Conservation (phyloP, 1,140 invertebrate genomes). For the Drosophila micromelanica region DNA sequence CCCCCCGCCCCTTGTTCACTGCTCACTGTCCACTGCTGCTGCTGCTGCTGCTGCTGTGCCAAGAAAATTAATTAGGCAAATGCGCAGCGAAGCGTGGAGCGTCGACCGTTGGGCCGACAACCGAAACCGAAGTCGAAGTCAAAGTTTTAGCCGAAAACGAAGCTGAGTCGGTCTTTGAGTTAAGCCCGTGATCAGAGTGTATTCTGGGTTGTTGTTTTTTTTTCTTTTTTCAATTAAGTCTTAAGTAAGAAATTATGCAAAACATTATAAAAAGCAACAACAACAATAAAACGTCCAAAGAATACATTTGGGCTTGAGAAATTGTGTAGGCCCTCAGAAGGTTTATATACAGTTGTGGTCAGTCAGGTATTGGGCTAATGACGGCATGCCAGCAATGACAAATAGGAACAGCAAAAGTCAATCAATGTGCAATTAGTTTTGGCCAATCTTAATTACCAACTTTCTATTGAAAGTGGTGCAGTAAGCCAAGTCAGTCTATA, state of each 20-base stretch:
- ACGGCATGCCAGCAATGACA: slow-evolving; percentile 37
- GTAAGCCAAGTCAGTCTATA: slow-evolving; percentile 58
- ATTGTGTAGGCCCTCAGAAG: slow-evolving; percentile 14
- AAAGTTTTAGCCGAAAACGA: slow-evolving; percentile 10
- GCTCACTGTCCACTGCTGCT: not conserved
- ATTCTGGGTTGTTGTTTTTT: slow-evolving; percentile 20
- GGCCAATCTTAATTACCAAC: slow-evolving; percentile 61
- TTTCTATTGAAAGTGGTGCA: slow-evolving; percentile 75
- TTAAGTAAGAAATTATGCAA: slow-evolving; percentile 84
- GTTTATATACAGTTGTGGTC: slow-evolving; percentile 46
- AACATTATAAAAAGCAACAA: slow-evolving; percentile 58
- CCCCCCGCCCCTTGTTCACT: not conserved
- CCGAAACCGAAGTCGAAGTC: slow-evolving; percentile 15
- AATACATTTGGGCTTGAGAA: slow-evolving; percentile 37
- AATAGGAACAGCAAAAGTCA: slow-evolving; percentile 61
- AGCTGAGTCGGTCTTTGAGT: slow-evolving; percentile 51
- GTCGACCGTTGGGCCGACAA: slow-evolving; percentile 43
- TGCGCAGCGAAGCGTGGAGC: slow-evolving; percentile 76
- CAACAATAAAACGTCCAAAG: slow-evolving; percentile 39
- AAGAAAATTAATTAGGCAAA: slow-evolving; percentile 83
- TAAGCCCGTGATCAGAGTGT: slow-evolving; percentile 33
- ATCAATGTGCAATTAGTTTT: slow-evolving; percentile 74
- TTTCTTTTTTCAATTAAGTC: slow-evolving; percentile 78
- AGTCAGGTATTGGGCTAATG: slow-evolving; percentile 44
- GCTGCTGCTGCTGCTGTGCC: slow-evolving; percentile 59